phyloP scores from a whole-genome alignment of 2,888 invertebrate species.

The Chloroclystis v-ata region DNA sequence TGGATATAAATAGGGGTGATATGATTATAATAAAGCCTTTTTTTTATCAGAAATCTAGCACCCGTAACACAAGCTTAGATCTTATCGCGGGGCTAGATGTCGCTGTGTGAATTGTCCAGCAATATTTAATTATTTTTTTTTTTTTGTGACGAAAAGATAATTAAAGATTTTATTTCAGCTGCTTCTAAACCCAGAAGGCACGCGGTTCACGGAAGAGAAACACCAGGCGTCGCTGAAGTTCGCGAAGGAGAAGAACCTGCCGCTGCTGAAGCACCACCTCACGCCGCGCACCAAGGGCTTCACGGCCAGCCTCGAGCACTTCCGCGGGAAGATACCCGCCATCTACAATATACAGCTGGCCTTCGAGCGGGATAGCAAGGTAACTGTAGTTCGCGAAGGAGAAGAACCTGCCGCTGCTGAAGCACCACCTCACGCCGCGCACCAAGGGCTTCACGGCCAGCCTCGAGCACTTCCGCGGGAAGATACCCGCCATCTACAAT shows the following conservation, averaged over 20 bases:
- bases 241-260: conserved; percentile 90
- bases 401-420: conserved; percentile 89
- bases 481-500: conserved; percentile 90
- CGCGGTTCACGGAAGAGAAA: conserved; percentile 91
- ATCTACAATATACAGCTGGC: conserved; percentile 90
- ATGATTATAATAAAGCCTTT: too few species aligned
- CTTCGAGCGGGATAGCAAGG: conserved; percentile 81
- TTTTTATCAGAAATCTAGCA: too few species aligned
- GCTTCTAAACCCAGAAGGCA: conserved; percentile 94
- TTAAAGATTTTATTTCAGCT: conserved; percentile 78
- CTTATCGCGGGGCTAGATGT: too few species aligned
- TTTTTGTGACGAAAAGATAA: too few species aligned
- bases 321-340: conserved; percentile 88
- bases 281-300: conserved; percentile 98
- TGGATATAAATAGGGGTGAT: too few species aligned
- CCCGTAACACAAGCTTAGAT: too few species aligned
- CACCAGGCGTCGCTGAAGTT: conserved; percentile 92
- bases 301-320: conserved; percentile 87
- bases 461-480: conserved; percentile 87
- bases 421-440: conserved; percentile 94
- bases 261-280: conserved; percentile 91
- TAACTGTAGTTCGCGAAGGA: conserved; percentile 86
- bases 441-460: conserved; percentile 96
- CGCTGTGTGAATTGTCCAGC: too few species aligned
- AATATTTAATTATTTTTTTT: too few species aligned